These are phyloP conservation scores for Ornithoptera priamus DNA, from an alignment of 2,888 invertebrate species.

Conservation along the genomic window DNA sequence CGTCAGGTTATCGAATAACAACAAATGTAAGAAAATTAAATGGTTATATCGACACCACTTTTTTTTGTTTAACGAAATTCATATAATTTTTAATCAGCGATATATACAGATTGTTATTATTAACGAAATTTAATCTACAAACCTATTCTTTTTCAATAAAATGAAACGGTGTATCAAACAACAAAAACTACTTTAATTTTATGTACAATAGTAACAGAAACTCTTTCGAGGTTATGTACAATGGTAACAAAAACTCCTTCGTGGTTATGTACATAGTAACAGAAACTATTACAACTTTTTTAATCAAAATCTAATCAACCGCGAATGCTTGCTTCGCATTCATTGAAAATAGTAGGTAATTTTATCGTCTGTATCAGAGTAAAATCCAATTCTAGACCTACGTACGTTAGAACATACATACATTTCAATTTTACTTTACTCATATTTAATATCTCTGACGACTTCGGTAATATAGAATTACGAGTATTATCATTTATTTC, in stretches of 20 bases:
- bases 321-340: constrained; percentile 18
- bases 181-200: background rate
- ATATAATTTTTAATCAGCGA: background rate
- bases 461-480: too few species aligned
- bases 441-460: too few species aligned
- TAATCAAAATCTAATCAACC: constrained; percentile 29
- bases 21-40: too few species aligned
- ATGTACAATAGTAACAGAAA: background rate
- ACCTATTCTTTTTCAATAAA: background rate
- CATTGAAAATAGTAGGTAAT: constrained; percentile 21
- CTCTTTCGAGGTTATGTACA: background rate
- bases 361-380: constrained; percentile 20
- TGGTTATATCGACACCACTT: too few species aligned
- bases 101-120: background rate
- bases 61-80: background rate
- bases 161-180: background rate
- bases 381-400: constrained; percentile 19
- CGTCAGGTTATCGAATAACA: too few species aligned
- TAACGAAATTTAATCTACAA: background rate
- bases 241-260: constrained; percentile 13
- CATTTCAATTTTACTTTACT: background rate
- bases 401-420: background rate
- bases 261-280: constrained; percentile 6
- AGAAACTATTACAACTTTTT: constrained; percentile 29
- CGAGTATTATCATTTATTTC: too few species aligned